Evolutionary conservation across 2,113 vertebrate species (phyloP).

Genomic region (Athene noctua): DNA sequence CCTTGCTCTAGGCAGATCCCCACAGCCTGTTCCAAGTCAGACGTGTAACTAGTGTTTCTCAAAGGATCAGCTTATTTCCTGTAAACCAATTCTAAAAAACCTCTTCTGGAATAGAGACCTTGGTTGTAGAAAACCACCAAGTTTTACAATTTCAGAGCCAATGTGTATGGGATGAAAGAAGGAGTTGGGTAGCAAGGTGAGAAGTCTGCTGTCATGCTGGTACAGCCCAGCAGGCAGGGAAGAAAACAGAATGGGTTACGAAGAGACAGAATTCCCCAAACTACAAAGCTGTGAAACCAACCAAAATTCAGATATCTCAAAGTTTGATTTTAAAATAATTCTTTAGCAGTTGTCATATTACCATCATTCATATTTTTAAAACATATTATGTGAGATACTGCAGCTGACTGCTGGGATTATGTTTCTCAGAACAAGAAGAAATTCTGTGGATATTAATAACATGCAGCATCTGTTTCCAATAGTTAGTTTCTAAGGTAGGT

Average conservation of each 20-base stretch:
- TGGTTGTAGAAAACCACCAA: not conserved
- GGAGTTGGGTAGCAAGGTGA: not conserved
- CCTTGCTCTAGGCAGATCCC: not conserved
- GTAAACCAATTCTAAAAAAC: not conserved
- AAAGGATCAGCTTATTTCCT: not conserved
- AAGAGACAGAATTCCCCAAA: not conserved
- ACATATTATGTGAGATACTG: not conserved
- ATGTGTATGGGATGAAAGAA: not conserved
- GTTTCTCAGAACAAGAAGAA: not conserved
- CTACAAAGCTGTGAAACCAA: not conserved
- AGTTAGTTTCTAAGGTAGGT: not conserved
- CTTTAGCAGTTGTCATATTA: not conserved
- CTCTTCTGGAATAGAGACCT: not conserved
- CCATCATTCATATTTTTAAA: not conserved
- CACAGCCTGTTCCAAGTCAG: not conserved
- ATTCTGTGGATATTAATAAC: not conserved
- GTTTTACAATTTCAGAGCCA: not conserved
- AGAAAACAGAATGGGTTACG: not conserved
- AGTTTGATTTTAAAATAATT: not conserved
- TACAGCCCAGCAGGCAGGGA: not conserved
- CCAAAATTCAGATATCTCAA: not conserved
- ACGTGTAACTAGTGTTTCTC: not conserved
- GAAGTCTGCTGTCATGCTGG: not conserved
- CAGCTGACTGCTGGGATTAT: not conserved
- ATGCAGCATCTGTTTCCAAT: not conserved